Conservation (phyloP, 2,888 invertebrate species). For the Choreutis nemorana region DNA sequence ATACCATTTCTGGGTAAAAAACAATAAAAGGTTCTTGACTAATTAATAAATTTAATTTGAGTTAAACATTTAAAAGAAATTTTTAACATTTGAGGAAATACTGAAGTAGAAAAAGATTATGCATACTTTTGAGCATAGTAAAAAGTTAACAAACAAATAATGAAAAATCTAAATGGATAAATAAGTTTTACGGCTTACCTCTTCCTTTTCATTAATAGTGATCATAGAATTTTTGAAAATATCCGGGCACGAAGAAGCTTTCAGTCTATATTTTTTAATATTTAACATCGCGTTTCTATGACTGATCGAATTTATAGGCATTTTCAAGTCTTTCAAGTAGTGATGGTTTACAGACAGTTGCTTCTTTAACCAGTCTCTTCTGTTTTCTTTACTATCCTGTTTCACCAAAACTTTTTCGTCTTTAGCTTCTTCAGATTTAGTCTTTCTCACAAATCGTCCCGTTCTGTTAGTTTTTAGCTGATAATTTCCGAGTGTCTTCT, state of each 20-base stretch:
- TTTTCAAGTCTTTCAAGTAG: slow-evolving; percentile 74
- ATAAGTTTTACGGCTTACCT: slow-evolving; percentile 58
- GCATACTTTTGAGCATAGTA: background rate
- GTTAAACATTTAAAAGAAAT: no score
- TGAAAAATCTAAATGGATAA: background rate
- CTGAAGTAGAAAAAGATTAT: background rate
- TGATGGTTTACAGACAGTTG: slow-evolving; percentile 68
- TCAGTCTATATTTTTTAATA: slow-evolving; percentile 79
- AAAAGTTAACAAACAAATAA: no score
- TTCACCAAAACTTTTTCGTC: slow-evolving; percentile 41
- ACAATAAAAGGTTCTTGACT: no score
- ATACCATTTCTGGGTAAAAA: slow-evolving; percentile 44
- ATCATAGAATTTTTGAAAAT: slow-evolving; percentile 91
- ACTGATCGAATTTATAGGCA: slow-evolving; percentile 83
- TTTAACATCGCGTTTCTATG: slow-evolving; percentile 88
- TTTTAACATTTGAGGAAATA: background rate
- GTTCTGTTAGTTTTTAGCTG: slow-evolving; percentile 29
- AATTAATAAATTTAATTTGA: no score
- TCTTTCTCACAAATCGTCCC: slow-evolving; percentile 23
- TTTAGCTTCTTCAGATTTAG: slow-evolving; percentile 21
- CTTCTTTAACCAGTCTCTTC: slow-evolving; percentile 53
- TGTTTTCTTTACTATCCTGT: slow-evolving; percentile 47
- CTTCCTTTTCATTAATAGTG: slow-evolving; percentile 78
- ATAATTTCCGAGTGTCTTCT: slow-evolving; percentile 21
- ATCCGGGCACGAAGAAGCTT: slow-evolving; percentile 91